phyloP scores from a whole-genome alignment of 2,888 invertebrate species.

The Drosophila subsilvestris region DNA sequence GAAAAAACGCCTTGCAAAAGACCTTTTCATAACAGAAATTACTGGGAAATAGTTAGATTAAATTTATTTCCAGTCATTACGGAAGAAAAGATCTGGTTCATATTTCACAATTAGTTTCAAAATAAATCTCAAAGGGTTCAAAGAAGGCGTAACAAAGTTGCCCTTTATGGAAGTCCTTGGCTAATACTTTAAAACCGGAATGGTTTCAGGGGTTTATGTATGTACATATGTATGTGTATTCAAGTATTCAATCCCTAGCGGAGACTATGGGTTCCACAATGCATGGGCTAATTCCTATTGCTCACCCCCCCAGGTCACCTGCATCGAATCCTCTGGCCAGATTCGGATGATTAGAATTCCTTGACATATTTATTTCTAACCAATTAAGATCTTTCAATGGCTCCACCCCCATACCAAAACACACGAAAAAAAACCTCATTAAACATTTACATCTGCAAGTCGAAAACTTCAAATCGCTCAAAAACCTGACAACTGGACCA shows the following conservation, averaged over 20 bases:
- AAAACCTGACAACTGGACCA: slow-evolving; percentile 48
- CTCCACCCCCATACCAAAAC: neutral
- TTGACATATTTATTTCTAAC: neutral
- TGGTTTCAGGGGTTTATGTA: no score
- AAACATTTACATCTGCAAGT: slow-evolving; percentile 26
- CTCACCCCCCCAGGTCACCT: no score
- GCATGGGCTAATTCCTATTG: no score
- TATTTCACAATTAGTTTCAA: neutral
- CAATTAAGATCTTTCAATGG: neutral
- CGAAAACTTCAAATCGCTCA: slow-evolving; percentile 11
- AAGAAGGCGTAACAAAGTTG: no score
- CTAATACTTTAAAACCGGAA: no score
- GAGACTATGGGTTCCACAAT: no score
- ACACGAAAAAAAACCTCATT: slow-evolving; percentile 34
- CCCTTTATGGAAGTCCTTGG: no score
- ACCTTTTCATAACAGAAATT: neutral
- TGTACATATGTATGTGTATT: no score
- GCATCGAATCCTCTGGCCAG: no score
- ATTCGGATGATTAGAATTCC: neutral
- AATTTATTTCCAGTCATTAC: neutral
- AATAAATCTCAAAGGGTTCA: neutral
- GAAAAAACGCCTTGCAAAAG: neutral
- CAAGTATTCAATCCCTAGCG: no score
- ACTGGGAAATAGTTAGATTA: neutral
- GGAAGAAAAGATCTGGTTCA: neutral